Evolutionary conservation across 1,140 invertebrate species (phyloP), one percentile per base, ranked within the genome.

Genomic region (Drusus annulatus): DNA sequence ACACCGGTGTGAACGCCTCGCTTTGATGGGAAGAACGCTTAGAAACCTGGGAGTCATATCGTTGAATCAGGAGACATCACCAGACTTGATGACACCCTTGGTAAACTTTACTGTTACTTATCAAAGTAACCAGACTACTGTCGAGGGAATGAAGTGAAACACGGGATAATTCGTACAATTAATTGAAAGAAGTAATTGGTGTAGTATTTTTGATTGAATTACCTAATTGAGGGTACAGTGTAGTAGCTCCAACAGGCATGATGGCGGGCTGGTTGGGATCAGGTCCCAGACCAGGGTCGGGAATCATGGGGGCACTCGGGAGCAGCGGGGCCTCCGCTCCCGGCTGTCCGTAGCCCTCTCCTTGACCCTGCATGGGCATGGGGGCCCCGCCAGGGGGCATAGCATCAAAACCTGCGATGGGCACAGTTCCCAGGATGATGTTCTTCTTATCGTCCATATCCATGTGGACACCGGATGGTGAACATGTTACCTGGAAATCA

Each of bases 371-470:
- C 23, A 28, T 15, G 36, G 17, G 71, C 25, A 15, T 31, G 45
- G 63, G 88, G 10, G 89, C 25, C 23, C 28, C 77, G 19, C 17
- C 60, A 25, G 63, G 88, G 7, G 89, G 86, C 15, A 90, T 87
- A 28, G 91, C 88, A 80, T 88, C 87, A 19, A 87, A 86, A 7
- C 87, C 88, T 0, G 85, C 85, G 60, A 92, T 82, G 3, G 94
- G 93, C 69, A 94, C 87, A 16, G 92, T 93, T 10, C 94, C 94
- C 73, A 95, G 90, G 2, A 91, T 89, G 15, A 95, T 87, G 0
- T 88, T 86, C 21, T 90, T 88, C 45, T 89, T 89, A 1, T 89
- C 89, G n/a, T 88, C 87, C 8, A 92, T 87, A 87, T 93, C 91
- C 25, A 87, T 86, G 85, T 94, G 92, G 28, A 91, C 88, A 21